Evolutionary conservation across 2,888 invertebrate genomes (phyloP), one percentile per base, ranked within the genome.

Genomic region (Heliconius sara): DNA sequence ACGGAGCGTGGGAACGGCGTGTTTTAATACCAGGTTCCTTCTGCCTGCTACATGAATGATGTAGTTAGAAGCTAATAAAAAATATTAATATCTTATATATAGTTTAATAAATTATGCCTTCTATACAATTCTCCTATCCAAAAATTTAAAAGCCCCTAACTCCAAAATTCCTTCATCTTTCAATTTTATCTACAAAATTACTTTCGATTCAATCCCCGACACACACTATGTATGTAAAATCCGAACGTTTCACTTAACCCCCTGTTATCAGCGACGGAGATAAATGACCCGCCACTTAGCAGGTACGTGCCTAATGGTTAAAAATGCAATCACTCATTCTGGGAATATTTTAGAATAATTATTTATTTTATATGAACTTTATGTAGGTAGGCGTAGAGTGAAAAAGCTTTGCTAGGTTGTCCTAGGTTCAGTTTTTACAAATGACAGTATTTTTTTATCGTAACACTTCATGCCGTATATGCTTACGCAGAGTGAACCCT

Each of bases 201-300:
- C 78, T 78, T 80, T 78, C 9, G 66, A 70, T 70, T 72, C 76
- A 79, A 80, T 79, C 76, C 76, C 78, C 43, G n/a, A 47, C 78
- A 74, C 74, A 77, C 70, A 25, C 70, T 79, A 75, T 74, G 71
- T 34, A 65, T 78, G 77, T 68, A 68, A 76, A 79, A 78, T 82
- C 76, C 70, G 68, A 79, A 85, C 85, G 83, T 87, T 86, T 87
- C 84, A 86, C 85, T 87, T 85, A 84, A 85, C 84, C 84, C 70
- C 82, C 83, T 86, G 89, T 88, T 89, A 90, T 91, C 90, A 88
- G 85, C 88, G 92, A 92, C 92, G 89, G 88, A 90, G 92, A 92
- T 88, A 89, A 90, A 92, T 91, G 88, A 89, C 88, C 78, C 78
- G 70, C 78, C 85, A 82, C 83, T 83, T 84, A 78, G 80, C 83